Evolutionary conservation across 64 coral and sea anemone genomes (phyloP), one percentile per base, ranked within the genome.

Genomic region (Montipora cactus): DNA sequence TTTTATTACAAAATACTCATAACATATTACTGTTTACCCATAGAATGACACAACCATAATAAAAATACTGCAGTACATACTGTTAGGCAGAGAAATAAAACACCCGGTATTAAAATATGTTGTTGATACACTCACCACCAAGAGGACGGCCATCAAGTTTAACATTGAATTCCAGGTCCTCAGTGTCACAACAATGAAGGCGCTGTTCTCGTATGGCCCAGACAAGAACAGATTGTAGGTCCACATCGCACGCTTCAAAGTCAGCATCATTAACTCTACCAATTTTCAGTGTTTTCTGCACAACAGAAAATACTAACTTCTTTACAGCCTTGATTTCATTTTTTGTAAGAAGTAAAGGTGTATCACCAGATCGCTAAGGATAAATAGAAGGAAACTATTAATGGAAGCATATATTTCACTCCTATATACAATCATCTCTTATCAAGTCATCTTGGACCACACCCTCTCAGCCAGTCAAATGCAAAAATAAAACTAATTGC

Each of bases 141-240:
- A 87, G 83, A 47, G 83, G 58, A n/a, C 83, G 59, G 22, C 83
- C 83, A 87, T 87, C 83, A 87, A 87, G 59, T 67, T 87, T 85
- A 61, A 85, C 67, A 61, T 85, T 85, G 58, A 85, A 70, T n/a
- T 85, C 59, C 81, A 85, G 28, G 2, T 61, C 64, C 6, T 61
- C 15, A n/a, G 66, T 73, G 11, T 47, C 46, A 67, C 25, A 47
- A 71, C 25, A n/a, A n/a, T 87, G 64, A 14, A 87, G 67, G 8
- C 62, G 59, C n/a, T 61, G 58, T 58, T 87, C 83, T 87, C 83
- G n/a, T 14, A 85, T 85, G 19, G 82, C 82, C 64, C 82, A 85
- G 4, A 47, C 45, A 8, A 85, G 14, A 25, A 22, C 61, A 18
- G 52, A 23, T 23, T 23, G 23, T 23, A 23, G 23, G 23, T 23